These are phyloP conservation scores for Brachynemurus nebulosus DNA, from an alignment of 2,888 invertebrate genomes.

Conservation along the genomic window DNA sequence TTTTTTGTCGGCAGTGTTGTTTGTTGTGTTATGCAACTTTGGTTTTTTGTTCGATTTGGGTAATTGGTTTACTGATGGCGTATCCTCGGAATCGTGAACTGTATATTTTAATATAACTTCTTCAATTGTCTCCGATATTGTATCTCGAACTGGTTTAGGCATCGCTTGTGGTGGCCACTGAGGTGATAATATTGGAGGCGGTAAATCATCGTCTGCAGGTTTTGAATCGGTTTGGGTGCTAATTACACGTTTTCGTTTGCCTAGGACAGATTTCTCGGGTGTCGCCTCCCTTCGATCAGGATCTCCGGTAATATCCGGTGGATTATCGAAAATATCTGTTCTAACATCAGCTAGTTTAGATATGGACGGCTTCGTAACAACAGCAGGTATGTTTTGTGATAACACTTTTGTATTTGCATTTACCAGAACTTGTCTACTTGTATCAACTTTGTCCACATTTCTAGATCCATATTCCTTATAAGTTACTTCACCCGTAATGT, in stretches of 20 bases:
- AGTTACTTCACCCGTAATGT: not conserved
- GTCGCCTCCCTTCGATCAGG: not conserved
- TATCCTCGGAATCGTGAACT: not conserved
- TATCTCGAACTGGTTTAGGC: not conserved
- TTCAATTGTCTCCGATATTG: not conserved
- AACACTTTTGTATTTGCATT: not conserved
- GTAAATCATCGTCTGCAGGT: not conserved
- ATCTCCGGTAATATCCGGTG: not conserved
- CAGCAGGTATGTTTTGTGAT: too few species aligned
- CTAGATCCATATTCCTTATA: not conserved
- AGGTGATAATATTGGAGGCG: not conserved
- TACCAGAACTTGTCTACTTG: not conserved
- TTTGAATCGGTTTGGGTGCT: not conserved
- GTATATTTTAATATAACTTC: not conserved
- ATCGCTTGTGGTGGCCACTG: not conserved
- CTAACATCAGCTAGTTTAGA: not conserved
- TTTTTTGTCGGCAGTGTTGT: not conserved
- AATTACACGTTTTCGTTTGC: constrained; percentile 1
- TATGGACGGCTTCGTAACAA: too few species aligned
- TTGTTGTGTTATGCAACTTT: not conserved
- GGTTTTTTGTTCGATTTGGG: not conserved
- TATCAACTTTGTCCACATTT: not conserved
- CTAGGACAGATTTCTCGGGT: not conserved
- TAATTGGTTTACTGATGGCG: not conserved
- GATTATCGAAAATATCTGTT: not conserved